Evolutionary conservation across 2,797 vertebrate species (phyloP).

Genomic region (Rachycentron canadum): DNA sequence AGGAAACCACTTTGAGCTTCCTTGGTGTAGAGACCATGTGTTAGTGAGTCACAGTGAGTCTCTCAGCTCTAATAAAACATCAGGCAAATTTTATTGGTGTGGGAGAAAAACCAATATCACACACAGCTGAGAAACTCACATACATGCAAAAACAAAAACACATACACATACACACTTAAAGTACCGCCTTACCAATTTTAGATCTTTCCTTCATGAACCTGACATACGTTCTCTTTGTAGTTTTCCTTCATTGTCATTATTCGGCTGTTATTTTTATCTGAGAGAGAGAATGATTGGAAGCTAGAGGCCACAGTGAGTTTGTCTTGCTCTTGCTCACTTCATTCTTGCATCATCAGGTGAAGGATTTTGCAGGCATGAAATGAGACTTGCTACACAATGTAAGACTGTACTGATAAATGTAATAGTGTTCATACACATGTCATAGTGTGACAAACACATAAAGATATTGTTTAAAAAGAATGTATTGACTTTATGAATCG

Average conservation of each 20-base stretch:
- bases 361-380: constrained; percentile 29
- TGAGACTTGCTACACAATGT: constrained; percentile 8
- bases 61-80: constrained; percentile 48
- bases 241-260: constrained; percentile 5
- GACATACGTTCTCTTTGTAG: not conserved
- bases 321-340: constrained; percentile 65
- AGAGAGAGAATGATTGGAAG: constrained; percentile 17
- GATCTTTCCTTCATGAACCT: constrained; percentile 1
- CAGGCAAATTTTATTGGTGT: constrained; percentile 57
- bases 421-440: not conserved
- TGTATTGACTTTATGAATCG: not conserved
- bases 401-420: constrained; percentile 7
- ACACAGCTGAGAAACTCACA: constrained; percentile 25
- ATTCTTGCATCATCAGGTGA: constrained; percentile 71
- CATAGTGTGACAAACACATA: not conserved
- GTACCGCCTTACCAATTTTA: not conserved
- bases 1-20: constrained; percentile 46
- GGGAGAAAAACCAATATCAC: constrained; percentile 55
- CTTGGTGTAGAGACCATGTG: constrained; percentile 37
- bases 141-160: constrained; percentile 32
- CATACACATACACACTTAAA: constrained; percentile 2
- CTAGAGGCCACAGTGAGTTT: constrained; percentile 33
- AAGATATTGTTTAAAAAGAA: not conserved
- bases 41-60: constrained; percentile 51
- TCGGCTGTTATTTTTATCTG: constrained; percentile 20